phyloP scores from a whole-genome alignment of 2,888 invertebrate species.

The Trissoscelio sp. region DNA sequence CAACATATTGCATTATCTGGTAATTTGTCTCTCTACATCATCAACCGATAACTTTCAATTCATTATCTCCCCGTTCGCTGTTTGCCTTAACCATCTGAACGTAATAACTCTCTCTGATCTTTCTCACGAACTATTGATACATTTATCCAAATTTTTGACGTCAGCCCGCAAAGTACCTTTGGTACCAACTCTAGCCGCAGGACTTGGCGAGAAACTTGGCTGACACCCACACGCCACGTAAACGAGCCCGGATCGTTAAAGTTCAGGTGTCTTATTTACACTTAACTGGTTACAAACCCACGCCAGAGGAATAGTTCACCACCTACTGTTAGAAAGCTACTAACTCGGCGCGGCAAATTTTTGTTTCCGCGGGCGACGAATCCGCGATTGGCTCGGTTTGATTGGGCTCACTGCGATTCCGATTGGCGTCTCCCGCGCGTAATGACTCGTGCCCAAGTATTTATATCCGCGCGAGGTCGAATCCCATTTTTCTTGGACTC shows the following conservation, averaged over 20 bases:
- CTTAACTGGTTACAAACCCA: constrained; percentile 57
- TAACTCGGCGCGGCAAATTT: constrained; percentile 41
- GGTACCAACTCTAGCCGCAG: neutral
- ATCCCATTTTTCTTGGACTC: constrained; percentile 54
- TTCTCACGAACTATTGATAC: neutral
- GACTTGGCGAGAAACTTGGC: constrained; percentile 15
- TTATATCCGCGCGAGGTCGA: constrained; percentile 47
- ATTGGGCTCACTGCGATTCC: constrained; percentile 29
- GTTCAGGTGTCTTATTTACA: constrained; percentile 67
- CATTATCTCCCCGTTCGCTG: too few species aligned
- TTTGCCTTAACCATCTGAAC: too few species aligned
- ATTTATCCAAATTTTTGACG: constrained; percentile 1
- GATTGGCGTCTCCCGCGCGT: constrained; percentile 52
- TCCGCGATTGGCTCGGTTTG: constrained; percentile 34
- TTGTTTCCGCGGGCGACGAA: constrained; percentile 57
- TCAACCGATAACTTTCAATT: too few species aligned
- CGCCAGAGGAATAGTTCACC: constrained; percentile 63
- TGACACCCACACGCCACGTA: constrained; percentile 46
- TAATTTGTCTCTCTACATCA: too few species aligned
- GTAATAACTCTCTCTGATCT: too few species aligned
- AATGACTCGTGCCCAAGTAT: constrained; percentile 54
- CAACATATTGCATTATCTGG: too few species aligned
- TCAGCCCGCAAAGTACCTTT: neutral
- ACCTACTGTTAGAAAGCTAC: constrained; percentile 67
- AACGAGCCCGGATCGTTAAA: constrained; percentile 62